Evolutionary conservation across 2,888 invertebrate genomes (phyloP), one percentile per base, ranked within the genome.

Genomic region (Phengaris arion): DNA sequence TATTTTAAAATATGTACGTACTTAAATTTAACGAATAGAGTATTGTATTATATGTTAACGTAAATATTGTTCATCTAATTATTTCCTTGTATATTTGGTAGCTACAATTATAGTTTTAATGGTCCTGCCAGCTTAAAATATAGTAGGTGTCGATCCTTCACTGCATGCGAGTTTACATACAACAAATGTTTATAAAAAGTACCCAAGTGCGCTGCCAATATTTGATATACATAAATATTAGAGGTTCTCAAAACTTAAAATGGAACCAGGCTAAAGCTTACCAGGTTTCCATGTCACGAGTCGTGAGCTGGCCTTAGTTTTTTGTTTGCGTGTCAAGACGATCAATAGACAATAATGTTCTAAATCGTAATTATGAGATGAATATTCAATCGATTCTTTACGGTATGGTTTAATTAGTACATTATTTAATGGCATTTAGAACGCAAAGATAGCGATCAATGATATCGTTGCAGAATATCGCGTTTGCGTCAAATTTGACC

Each of bases 211-310:
- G 45, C 6, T 8, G 35, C 9, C 35, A 72, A 72, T 72, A 72
- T 72, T 72, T 72, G 54, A 12, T 35, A 52, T 35, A 10, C 22
- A 48, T 51, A 70, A 70, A 54, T 54, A 72, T 54, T 52, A 35
- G 54, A 52, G 12, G 45, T 72, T 72, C 72, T 52, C 51, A 72
- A 54, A 72, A 72, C 54, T 12, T 46, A 80, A 81, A 81, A 80
- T 76, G 59, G 78, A 81, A 80, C 80, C 79, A 78, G 80, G 80
- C 76, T 79, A 78, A 77, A 79, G 77, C 79, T 79, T 77, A 78
- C 72, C 79, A 77, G 79, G 81, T 81, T 80, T 81, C 72, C 79
- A 79, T 80, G 80, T 80, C 81, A 81, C 78, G 80, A 78, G 74
- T 75, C 74, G 12, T 35, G 35, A 74, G 74, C 70, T 81, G 81